Evolutionary conservation across 2,888 invertebrate genomes (phyloP), one percentile per base, ranked within the genome.

Genomic region (Chrysina gloriosa): DNA sequence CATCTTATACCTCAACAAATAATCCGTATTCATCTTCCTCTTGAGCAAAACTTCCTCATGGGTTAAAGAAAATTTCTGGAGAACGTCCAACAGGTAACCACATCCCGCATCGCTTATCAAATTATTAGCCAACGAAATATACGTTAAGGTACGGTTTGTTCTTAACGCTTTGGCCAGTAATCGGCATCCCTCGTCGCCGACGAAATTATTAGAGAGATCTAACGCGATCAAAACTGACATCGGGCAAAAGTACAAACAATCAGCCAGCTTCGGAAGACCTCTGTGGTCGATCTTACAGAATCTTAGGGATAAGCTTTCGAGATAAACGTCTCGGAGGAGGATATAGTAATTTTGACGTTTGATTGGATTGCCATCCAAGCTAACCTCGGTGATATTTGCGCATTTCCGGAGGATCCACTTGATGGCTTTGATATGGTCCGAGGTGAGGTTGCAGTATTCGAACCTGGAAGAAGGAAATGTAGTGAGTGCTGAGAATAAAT

Each of bases 281-380:
- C 63, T 54, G n/a, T 77, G 74, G 34, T 77, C 73, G 65, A 83
- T 79, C 54, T 78, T 72, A 63, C 83, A 83, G 45, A 79, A 76
- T 65, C 74, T 79, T 67, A 83, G 65, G 0, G 81, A 80, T 31
- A 83, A 71, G 48, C 75, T 74, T 27, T 27, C 65, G 58, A 83
- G 65, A n/a, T 69, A 65, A 2, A 74, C 75, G 19, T 71, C 61
- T 42, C 70, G 68, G 7, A 82, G 74, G 1, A 82, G 73, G 9
- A 78, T 69, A 64, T 79, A 69, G 71, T 77, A 80, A 72, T 81
- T 82, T 63, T 81, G 78, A n/a, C 73, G 71, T 2, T 65, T 39
- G 63, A 80, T 80, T 3, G 80, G 79, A 74, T 83, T 84, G 54
- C 79, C 78, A 63, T 81, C 78, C n/a, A 83, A 65, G 69, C 79